Conservation (phyloP, 2,888 invertebrate genomes). For the Metopia argyrocephala region DNA sequence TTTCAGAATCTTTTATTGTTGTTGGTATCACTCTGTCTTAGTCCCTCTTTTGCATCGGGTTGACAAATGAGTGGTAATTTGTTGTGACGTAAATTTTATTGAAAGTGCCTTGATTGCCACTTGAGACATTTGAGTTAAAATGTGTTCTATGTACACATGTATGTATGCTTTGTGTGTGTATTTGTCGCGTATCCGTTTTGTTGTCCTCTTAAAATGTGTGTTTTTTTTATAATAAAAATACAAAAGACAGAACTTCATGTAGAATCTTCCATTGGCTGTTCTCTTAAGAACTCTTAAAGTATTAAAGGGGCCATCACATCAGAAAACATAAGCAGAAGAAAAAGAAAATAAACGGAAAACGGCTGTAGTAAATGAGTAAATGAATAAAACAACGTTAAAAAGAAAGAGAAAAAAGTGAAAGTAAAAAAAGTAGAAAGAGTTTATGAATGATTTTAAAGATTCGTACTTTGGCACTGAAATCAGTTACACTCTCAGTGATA, state of each 20-base stretch:
- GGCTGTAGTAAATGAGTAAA: conserved; percentile 8
- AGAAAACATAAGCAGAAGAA: neutral
- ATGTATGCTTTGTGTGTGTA: conserved; percentile 20
- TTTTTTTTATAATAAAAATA: neutral
- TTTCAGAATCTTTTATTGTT: neutral
- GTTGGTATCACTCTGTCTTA: conserved; percentile 12
- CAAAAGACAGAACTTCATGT: no score
- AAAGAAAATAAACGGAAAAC: neutral
- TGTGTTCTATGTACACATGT: conserved; percentile 28
- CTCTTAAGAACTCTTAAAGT: conserved; percentile 34
- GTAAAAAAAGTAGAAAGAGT: neutral
- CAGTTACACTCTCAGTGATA: neutral
- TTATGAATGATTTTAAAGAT: neutral
- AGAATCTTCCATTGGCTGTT: conserved; percentile 7
- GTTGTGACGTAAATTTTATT: conserved; percentile 76
- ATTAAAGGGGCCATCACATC: neutral
- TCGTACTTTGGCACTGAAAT: neutral
- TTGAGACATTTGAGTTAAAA: conserved; percentile 72
- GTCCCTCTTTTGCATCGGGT: conserved; percentile 61
- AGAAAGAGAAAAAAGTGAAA: conserved; percentile 10
- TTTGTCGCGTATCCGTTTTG: no score
- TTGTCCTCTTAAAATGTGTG: no score
- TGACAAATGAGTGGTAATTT: conserved; percentile 77
- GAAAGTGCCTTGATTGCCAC: conserved; percentile 77
- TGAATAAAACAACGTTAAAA: neutral